Evolutionary conservation across 2,113 vertebrate species (phyloP).

Genomic region (Pyxicephalus adspersus): DNA sequence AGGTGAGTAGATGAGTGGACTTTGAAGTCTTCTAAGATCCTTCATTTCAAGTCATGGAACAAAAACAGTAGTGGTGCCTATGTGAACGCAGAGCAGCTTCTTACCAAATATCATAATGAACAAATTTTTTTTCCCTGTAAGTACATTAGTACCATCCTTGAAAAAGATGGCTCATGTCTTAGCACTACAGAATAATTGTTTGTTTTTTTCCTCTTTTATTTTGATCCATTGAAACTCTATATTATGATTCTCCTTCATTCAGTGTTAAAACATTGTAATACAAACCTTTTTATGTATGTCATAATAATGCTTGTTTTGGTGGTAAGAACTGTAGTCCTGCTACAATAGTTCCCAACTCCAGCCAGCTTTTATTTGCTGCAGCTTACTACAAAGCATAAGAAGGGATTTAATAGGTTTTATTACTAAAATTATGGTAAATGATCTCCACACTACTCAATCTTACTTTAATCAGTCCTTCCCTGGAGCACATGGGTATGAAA

Average conservation of each 20-base stretch:
- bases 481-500: background rate
- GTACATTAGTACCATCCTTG: background rate
- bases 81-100: background rate
- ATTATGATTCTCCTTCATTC: background rate
- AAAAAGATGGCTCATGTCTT: background rate
- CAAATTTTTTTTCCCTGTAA: background rate
- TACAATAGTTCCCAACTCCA: background rate
- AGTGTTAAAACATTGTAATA: conserved; percentile 34
- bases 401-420: background rate
- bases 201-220: background rate
- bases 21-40: background rate
- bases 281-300: background rate
- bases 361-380: too few species aligned
- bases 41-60: background rate
- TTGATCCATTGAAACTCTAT: conserved; percentile 9
- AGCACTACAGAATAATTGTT: background rate
- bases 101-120: background rate
- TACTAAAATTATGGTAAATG: background rate
- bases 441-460: background rate
- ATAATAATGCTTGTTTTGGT: background rate
- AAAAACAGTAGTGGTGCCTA: background rate
- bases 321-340: background rate
- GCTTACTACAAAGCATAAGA: background rate
- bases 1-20: background rate
- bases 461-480: background rate